Evolutionary conservation across 1,140 invertebrate species (phyloP), one percentile per base, ranked within the genome.

Genomic region (Stegodyphus mimosarum): DNA sequence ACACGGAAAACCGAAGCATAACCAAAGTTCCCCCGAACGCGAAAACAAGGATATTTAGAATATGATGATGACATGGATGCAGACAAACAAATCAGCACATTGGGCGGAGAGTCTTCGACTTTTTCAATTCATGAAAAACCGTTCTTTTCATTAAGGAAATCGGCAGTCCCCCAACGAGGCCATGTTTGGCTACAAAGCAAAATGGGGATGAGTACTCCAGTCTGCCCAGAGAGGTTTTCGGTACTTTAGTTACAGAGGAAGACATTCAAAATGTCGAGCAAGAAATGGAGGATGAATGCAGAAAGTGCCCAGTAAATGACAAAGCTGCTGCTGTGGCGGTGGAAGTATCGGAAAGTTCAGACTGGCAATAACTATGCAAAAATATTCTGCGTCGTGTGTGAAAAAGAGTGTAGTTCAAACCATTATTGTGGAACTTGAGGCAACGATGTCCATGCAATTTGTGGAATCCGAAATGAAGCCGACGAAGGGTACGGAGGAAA

Each of bases 121-220:
- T 5, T 17, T 81, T 50, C 55, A 70, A 50, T 81, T 51, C 51
- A 72, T 81, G 63, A 87, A 87, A 77, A 81, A 76, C 33, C 17
- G 78, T 66, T 64, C 60, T 76, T 80, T 75, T 76, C 51, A 75
- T 6, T n/a, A 78, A 66, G 73, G 18, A 13, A 75, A 50, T 66
- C 6, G 69, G 33, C 7, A 66, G 17, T 74, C 63, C 7, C 67
- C 49, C 1, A 67, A 74, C 60, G n/a, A 83, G 52, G 70, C 55
- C 11, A 50, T 87, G 51, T 63, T 84, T 53, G 71, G 74, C 4
- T 78, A 17, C 66, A 73, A 73, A 60, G 52, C 33, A 55, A 78
- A 73, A 85, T 76, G 17, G 66, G 74, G 0, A 11, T 60, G 49
- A 63, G 52, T 63, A 73, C 51, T 78, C 6, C 2, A 76, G 52